Evolutionary conservation across 2,797 vertebrate species (phyloP), one percentile per base, ranked within the genome.

Genomic region (Taenioides sp.): DNA sequence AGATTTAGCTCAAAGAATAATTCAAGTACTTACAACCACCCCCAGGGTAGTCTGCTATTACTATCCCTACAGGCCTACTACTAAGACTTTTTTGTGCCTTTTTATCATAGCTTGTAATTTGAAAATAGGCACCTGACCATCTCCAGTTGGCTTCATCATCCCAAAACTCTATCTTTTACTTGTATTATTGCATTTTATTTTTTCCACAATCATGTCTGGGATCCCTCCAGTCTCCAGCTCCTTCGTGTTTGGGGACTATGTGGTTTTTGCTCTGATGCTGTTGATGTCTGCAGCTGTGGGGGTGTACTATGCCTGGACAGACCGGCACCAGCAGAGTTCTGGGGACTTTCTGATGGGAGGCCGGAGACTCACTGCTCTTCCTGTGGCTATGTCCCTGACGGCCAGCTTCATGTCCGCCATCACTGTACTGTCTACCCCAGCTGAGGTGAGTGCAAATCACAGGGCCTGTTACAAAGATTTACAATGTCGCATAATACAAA

Each of bases 341-440:
- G 73, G 88, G 55, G 96, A 97, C 47, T 99, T 98, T 80, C 82
- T 99, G 50, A 95, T 91, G 79, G 98, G 94, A 0, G 96, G 96
- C 23, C 94, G 95, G 64, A 92, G 87, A 1, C 94, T 99, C 95
- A 87, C 73, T 0, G 95, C 96, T 0, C 31, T 97, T 60, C 97
- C 97, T 0, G 96, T 99, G 50, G 95, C 97, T 0, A 76, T 99
- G 22, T 98, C 97, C 6, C 93, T 99, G 77, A 95, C 95, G 0
- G 96, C 97, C 90, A 98, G 97, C 90, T 99, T 98, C 88, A 98
- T 98, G 96, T 99, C 98, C 0, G 97, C 97, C 2, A 93, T 99
- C 90, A 97, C 96, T 0, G 91, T 99, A 72, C 92, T 99, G 83
- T 95, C 95, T 69, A 96, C 94, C 40, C 97, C 98, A 0, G 92